Base-by-base conservation (phyloP, 2,888 invertebrate species). In the Chloroclystis v-ata region DNA sequence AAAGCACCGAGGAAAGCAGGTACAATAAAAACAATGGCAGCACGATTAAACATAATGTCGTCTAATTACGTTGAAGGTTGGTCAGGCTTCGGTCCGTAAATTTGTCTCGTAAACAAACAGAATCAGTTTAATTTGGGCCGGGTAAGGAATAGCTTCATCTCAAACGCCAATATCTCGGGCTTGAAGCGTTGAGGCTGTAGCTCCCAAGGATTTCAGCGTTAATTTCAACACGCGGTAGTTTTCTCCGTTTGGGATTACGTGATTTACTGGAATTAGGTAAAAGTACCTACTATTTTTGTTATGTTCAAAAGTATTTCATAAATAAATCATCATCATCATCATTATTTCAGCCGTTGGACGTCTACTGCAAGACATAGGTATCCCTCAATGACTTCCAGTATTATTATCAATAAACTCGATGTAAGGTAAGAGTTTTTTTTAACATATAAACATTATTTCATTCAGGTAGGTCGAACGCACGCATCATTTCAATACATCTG, bases 91-190 rank as follows among this genome's bases (percentile, higher is more conserved):
- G 43, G 37, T 47, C 45, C 47, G 56, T 54, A 60, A 64, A 65
- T 67, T 63, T 52, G 52, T 39, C 47, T 52, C 50, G 49, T 60
- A 60, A 63, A 64, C 55, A 60, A 65, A 62, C 54, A 56, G 43
- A 51, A 52, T 55, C 59, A 56, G 55, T 57, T 60, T 43, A 57
- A 58, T 62, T 61, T 59, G 39, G 47, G 32, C 24, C 41, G 39
- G 40, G 44, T 45, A 49, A 56, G 51, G 28, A 49, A 54, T 43
- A 35, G 47, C 48, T 51, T 57, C 49, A 54, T 59, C 42, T 52
- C 32, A 35, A 44, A 50, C 45, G 49, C 49, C 52, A 52, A 53
- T 55, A 42, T 42, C 43, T 49, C 46, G 38, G 33, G 47, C 20
- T 37, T 39, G 40, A 44, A 47, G 30, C 14, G 26, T 39, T 40